Evolutionary conservation across 2,888 invertebrate species (phyloP).

Genomic region (Acheta domesticus): DNA sequence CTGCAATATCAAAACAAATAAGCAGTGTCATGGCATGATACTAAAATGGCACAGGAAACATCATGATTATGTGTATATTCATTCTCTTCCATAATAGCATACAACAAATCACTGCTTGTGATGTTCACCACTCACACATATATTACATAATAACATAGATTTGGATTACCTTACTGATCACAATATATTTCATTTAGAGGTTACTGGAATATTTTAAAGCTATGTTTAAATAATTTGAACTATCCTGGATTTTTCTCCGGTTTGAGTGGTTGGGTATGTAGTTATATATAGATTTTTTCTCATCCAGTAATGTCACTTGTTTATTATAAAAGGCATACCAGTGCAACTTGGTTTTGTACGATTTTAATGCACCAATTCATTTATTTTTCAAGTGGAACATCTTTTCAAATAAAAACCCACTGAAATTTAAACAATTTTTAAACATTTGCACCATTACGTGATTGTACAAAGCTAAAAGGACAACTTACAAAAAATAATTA

Average conservation of each 20-base stretch:
- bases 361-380: no score
- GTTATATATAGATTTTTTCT: no score
- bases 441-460: no score
- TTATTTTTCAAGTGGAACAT: no score
- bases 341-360: no score
- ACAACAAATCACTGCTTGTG: background rate
- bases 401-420: no score
- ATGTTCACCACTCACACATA: background rate
- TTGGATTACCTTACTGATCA: slow-evolving; percentile 6
- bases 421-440: no score
- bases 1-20: slow-evolving; percentile 6
- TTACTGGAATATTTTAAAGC: slow-evolving; percentile 6
- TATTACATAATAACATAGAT: background rate
- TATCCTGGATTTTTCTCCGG: background rate
- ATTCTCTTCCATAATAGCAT: background rate
- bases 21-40: slow-evolving; percentile 18
- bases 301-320: no score
- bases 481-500: no score
- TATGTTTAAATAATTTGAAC: background rate
- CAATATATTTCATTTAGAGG: background rate
- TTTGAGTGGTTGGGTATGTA: background rate
- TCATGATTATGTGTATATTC: background rate
- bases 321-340: no score
- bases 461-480: no score
- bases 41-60: slow-evolving; percentile 2